Evolutionary conservation across 35 echinoderm and acorn worm genomes (phyloP), one percentile per base, ranked within the genome.

Genomic region (Ophioderma brevispina): DNA sequence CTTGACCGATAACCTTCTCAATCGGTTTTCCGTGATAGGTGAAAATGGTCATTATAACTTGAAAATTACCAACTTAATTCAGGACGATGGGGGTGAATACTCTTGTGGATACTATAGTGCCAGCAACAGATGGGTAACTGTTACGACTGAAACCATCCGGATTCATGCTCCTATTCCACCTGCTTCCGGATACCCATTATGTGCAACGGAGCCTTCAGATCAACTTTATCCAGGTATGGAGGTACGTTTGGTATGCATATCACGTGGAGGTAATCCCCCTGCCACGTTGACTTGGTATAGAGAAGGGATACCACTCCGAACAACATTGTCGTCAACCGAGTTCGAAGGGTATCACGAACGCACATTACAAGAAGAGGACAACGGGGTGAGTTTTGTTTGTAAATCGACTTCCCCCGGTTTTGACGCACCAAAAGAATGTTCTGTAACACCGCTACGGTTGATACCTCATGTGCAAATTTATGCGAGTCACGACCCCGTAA

Each of bases 201-300:
- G 59, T 25, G 59, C 59, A 18, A 70, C 59, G 4, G 59, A 70
- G n/a, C 59, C 59, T 70, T 18, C 59, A 25, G 59, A 70, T 25
- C 59, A 70, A 25, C 23, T 70, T 70, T 70, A 70, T 25, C 59
- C 59, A 70, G 55, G 55, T 32, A 38, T n/a, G 46, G 36, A 13
- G 11, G 83, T 85, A 13, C 32, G 43, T 4, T 31, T 85, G 13
- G 0, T 36, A 8, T 85, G 83, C 23, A 63, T 63, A 23, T 85
- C 49, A 34, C 52, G 21, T 36, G 83, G 83, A 23, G 83, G 83
- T 18, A 0, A 33, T 31, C 83, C 83, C 0, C 13, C 52, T 21
- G 32, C 83, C 1, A 85, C 83, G 33, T 34, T 59, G 14, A 37
- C 46, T 14, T 85, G 83, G 83, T 85, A 85, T 55, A 31, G 83